Base-by-base conservation (phyloP, 2,888 invertebrate species). In the Myopa tessellatipennis region DNA sequence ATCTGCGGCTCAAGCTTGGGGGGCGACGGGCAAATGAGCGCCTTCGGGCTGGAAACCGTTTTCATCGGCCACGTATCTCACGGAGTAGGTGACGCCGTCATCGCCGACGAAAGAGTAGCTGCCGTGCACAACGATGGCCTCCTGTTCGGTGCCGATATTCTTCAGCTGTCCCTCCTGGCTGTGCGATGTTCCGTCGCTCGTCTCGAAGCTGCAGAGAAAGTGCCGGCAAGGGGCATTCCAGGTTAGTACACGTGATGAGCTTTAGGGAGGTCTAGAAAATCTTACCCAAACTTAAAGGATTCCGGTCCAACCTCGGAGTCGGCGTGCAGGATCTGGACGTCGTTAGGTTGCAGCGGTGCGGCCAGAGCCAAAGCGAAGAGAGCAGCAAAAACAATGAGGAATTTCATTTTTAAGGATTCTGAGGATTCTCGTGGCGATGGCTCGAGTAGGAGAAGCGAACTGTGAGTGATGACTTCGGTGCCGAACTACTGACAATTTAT, bases 251-350 rank as follows among this genome's bases (percentile, higher is more conserved):
- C 3, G 14, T 5, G 10, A 6, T 14, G 16, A 5, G 18, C 91
- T 92, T 84, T 14, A 76, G 63, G 40, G 12, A 68, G 78, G 76
- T 91, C 91, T 52, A 78, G 90, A 90, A 81, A 55, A 90, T 26
- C 92, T 91, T 89, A 93, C 93, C 87, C 89, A 83, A 92, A 93
- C 76, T 90, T 88, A 84, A 91, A 93, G 84, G 91, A 91, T 82
- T 92, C 91, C 82, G 90, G 85, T 70, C 89, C 90, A n/a, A 91
- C 91, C 78, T 90, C 90, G 74, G 90, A 90, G 45, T 89, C 91
- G 80, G 91, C 91, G 79, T 90, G 90, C 58, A 92, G 75, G 80
- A 92, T 90, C 82, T 90, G 90, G 5, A 91, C 92, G 82, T 92
- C 91, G 72, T 80, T 79, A 55, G 81, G 79, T 7, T 76, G 70